Percentiles rank a stretch among this genome's conserved stretches.
Evolutionary conservation across 2,113 vertebrate species (phyloP).

Genomic region (Glareola pratincola): DNA sequence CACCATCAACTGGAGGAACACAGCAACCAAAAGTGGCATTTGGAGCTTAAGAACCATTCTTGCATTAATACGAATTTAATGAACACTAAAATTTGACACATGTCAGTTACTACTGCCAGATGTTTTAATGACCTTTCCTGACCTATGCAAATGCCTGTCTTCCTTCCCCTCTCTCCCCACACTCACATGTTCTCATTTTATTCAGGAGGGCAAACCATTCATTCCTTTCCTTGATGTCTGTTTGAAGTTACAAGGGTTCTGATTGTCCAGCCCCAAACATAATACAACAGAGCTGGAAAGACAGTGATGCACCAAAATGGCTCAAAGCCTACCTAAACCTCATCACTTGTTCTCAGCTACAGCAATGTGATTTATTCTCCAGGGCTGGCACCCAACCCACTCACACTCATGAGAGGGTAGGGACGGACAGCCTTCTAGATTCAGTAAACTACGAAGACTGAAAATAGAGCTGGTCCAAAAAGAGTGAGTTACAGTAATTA

Average conservation of each 20-base stretch:
- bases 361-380: not conserved
- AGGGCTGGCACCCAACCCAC: not conserved
- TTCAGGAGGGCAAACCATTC: not conserved
- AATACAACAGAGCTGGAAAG: not conserved
- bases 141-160: slow-evolving; percentile 60
- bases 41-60: slow-evolving; percentile 59
- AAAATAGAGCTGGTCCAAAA: not conserved
- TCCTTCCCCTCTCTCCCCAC: not conserved
- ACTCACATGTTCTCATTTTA: slow-evolving; percentile 39
- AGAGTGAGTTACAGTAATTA: not conserved
- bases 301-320: not conserved
- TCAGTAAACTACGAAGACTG: not conserved
- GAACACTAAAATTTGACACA: slow-evolving; percentile 69
- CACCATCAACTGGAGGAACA: slow-evolving; percentile 24
- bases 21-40: slow-evolving; percentile 40
- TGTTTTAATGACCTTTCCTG: slow-evolving; percentile 69
- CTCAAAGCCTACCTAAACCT: not conserved
- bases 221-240: not conserved
- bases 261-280: not conserved
- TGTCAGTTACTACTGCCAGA: slow-evolving; percentile 72
- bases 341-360: not conserved
- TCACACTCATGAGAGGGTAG: not conserved
- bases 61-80: slow-evolving; percentile 78
- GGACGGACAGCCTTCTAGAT: not conserved
- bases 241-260: slow-evolving; percentile 18